Base-by-base conservation (phyloP, 1,140 invertebrate genomes). In the Trypoxylus dichotomus region DNA sequence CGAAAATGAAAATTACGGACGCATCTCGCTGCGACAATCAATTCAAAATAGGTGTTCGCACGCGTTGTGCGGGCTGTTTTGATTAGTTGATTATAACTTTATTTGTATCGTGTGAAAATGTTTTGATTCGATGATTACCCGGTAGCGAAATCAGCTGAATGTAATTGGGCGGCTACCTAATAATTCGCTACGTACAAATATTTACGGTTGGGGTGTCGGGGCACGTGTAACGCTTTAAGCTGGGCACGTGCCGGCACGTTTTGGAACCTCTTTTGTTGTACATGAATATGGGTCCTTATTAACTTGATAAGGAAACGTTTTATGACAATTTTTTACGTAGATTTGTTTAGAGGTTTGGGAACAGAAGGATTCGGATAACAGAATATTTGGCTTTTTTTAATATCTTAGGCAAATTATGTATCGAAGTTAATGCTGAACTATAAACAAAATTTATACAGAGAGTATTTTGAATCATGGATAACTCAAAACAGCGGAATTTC, bases 1-100 rank as follows among this genome's bases (percentile, higher is more conserved):
- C 47, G 19, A 68, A 27, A 68, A 29, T 27, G 21, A 68, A 68
- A 68, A 74, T 41, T 74, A 41, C 72, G 27, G 5, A 42, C 29
- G 32, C n/a, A 41, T 68, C 27, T 68, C 60, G 19, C 11, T 32
- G 27, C 29, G 29, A 41, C 72, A 74, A 71, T 24, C 29, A 74
- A 41, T n/a, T 74, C 72, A 15, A 41, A n/a, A 41, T 19, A 41
- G 32, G 32, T 37, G 32, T 41, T n/a, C 24, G 63, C 24, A 71
- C 63, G 29, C 24, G 63, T 21, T 8, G 21, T 74, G 37, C 13
- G 72, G n/a, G 41, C 72, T 74, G 21, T 74, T 74, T 74, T 74
- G 72, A 74, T 74, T 74, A 74, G 72, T 74, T 74, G 72, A 74
- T 74, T 74, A 74, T 74, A 74, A 74, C 72, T 41, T 37, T 74